Evolutionary conservation across 2,888 invertebrate genomes (phyloP).

Genomic region (Laspeyria flexula): DNA sequence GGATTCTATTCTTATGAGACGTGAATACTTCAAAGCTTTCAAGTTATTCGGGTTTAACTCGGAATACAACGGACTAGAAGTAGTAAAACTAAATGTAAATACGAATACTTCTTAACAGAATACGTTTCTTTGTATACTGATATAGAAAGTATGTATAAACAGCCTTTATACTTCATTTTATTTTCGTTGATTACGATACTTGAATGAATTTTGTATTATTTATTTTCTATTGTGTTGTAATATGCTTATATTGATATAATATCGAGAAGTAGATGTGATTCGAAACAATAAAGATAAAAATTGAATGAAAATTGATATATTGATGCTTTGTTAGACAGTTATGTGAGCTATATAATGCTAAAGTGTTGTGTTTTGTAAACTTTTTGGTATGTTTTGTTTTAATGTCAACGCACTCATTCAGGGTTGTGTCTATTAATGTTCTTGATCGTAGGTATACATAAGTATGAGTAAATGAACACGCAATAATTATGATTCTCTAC

Average conservation of each 20-base stretch:
- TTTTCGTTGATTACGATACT: constrained; percentile 40
- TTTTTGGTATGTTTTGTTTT: neutral
- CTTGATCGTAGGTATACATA: too few relatives aligned
- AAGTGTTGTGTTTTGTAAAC: constrained; percentile 1
- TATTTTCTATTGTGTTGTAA: constrained; percentile 27
- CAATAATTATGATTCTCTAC: too few relatives aligned
- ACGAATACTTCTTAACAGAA: constrained; percentile 35
- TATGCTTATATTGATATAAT: constrained; percentile 14
- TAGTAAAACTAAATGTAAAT: constrained; percentile 40
- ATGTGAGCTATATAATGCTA: constrained; percentile 5
- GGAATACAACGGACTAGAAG: constrained; percentile 32
- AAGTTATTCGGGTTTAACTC: constrained; percentile 37
- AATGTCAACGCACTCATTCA: too few relatives aligned
- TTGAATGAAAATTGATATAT: constrained; percentile 13
- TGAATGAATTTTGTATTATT: constrained; percentile 21
- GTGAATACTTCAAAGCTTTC: constrained; percentile 34
- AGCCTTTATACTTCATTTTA: constrained; percentile 38
- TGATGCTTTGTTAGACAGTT: constrained; percentile 3
- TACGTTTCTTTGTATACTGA: constrained; percentile 38
- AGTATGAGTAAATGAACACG: too few relatives aligned
- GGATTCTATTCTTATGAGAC: constrained; percentile 42
- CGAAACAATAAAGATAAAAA: constrained; percentile 29
- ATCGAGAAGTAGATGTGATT: constrained; percentile 15
- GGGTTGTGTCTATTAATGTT: too few relatives aligned
- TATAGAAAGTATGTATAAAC: constrained; percentile 38